Evolutionary conservation across 2,888 invertebrate genomes (phyloP), one percentile per base, ranked within the genome.

Genomic region (Saturnia japonica): DNA sequence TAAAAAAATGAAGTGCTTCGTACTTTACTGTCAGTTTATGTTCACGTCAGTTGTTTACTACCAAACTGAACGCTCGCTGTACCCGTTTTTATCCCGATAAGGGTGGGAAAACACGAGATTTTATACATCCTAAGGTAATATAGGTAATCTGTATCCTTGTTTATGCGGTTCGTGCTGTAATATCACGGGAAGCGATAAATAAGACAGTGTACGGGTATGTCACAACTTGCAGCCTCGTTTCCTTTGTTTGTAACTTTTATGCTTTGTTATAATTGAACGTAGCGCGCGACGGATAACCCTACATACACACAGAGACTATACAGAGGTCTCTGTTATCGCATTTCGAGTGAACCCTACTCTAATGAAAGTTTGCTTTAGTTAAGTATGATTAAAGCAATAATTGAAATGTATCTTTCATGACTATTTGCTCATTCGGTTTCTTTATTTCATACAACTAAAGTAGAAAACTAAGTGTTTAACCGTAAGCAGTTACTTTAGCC

Each of bases 171-270:
- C 74, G 78, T 81, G 83, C 84, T 82, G 80, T 85, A 85, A 85
- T 87, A 85, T 82, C 80, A 77, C 78, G 80, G 84, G 84, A 85
- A 84, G 79, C 85, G 76, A 86, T 88, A 87, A 88, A 85, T 83
- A 86, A 85, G 77, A 80, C 75, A 75, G 80, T 80, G 79, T 80
- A 80, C 78, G 76, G 75, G 67, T 75, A 78, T 76, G 83, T 84
- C 82, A 82, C 75, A 85, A 85, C 81, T 84, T 84, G 78, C 78
- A 79, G 75, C 78, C 74, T 76, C 80, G 76, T 76, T 81, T 80
- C 78, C 82, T 85, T 86, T 85, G 86, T 86, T 82, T 77, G 72
- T 73, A 84, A 85, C 82, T 85, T 86, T 85, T 85, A 83, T 77
- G 82, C 79, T 81, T 80, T 83, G 82, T 83, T 83, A 79, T 85